These are phyloP conservation scores for Eupsilia transversa DNA, from an alignment of 2,888 invertebrate genomes.

Conservation along the genomic window DNA sequence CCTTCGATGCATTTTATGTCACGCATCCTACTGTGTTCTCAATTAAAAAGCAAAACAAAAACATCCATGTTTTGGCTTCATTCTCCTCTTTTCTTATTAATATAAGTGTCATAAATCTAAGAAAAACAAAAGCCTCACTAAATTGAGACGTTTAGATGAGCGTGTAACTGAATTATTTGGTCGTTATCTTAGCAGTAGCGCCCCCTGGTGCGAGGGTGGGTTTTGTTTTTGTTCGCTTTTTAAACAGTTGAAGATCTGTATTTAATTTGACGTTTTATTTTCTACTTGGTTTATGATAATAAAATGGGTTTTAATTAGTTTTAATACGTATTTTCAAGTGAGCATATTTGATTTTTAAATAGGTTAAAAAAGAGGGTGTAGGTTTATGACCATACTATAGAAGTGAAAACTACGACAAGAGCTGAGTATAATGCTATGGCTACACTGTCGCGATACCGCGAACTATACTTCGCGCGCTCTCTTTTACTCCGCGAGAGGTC, in stretches of 20 bases:
- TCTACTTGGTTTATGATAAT: conserved; percentile 5
- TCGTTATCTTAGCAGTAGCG: conserved; percentile 71
- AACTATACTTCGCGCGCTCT: no score
- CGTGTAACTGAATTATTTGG: conserved; percentile 68
- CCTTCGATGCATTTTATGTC: conserved; percentile 5
- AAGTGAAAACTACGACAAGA: no score
- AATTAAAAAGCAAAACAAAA: conserved; percentile 18
- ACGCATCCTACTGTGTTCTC: neutral
- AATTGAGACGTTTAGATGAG: conserved; percentile 53
- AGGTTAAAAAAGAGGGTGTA: no score
- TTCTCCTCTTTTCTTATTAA: no score
- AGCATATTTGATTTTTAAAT: no score
- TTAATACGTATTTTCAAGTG: neutral
- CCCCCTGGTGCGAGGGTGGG: conserved; percentile 70
- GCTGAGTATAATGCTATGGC: no score
- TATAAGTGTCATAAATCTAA: conserved; percentile 67
- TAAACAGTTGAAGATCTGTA: conserved; percentile 33
- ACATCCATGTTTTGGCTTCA: no score
- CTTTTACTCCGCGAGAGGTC: no score
- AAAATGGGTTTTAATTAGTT: neutral
- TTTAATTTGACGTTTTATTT: conserved; percentile 57
- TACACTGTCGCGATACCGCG: no score
- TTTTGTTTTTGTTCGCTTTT: conserved; percentile 29
- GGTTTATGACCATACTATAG: no score
- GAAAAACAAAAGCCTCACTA: conserved; percentile 61